Percentiles rank a stretch among this genome's conserved stretches.
phyloP scores from a whole-genome alignment of 2,797 vertebrate species.

The Acestrorhynchus altus region DNA sequence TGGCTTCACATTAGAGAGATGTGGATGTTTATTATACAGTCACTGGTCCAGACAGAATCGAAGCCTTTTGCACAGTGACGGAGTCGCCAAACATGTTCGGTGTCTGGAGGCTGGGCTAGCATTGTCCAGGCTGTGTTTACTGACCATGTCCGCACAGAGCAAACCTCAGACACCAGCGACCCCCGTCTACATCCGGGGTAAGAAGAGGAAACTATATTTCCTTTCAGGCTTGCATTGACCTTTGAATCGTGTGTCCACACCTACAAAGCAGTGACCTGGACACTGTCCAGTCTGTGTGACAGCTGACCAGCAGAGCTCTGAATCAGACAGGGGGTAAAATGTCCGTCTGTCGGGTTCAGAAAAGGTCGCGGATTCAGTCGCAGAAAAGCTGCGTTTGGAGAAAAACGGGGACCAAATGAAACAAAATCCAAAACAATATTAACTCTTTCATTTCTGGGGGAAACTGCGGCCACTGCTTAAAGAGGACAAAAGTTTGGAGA shows the following conservation, averaged over 20 bases:
- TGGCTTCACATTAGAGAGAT: no score
- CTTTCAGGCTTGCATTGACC: constrained; percentile 41
- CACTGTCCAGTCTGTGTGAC: constrained; percentile 13
- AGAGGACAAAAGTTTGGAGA: background rate
- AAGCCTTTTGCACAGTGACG: no score
- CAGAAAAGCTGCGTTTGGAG: background rate
- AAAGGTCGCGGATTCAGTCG: no score
- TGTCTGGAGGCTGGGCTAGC: background rate
- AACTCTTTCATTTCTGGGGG: background rate
- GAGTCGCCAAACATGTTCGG: no score
- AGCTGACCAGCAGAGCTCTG: constrained; percentile 1
- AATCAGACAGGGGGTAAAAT: background rate
- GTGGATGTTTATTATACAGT: no score
- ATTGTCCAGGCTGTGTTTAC: no score
- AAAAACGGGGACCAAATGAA: background rate
- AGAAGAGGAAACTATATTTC: background rate
- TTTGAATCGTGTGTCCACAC: constrained; percentile 67
- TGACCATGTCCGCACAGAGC: no score
- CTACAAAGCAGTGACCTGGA: constrained; percentile 27
- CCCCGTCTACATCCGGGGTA: no score
- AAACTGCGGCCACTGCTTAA: no score
- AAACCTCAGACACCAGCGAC: background rate
- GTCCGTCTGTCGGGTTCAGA: background rate
- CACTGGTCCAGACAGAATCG: no score
- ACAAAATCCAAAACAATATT: background rate